Evolutionary conservation across 1,140 invertebrate genomes (phyloP).

Genomic region (Bombus ignitus): DNA sequence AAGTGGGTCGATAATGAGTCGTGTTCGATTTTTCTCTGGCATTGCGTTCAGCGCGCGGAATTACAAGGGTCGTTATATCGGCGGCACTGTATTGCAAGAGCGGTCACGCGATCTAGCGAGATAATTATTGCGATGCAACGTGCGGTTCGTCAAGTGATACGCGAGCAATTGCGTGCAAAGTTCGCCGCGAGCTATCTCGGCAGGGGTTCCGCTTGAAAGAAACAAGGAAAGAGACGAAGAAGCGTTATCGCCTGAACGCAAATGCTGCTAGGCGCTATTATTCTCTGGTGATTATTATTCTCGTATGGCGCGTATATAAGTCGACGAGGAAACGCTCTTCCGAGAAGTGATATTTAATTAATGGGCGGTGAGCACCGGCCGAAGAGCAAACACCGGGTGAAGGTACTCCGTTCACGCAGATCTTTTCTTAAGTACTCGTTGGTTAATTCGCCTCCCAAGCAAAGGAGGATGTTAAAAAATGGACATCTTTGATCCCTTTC

Average conservation of each 20-base stretch:
- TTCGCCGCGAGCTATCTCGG: conserved; percentile 6
- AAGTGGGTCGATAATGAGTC: conserved; percentile 15
- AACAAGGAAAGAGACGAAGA: neutral
- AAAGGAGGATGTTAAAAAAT: too few species aligned
- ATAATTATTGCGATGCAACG: conserved; percentile 54
- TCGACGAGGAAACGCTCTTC: conserved; percentile 43
- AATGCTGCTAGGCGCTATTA: conserved; percentile 51
- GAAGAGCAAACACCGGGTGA: conserved; percentile 42
- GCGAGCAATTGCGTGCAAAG: conserved; percentile 53
- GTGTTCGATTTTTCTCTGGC: neutral
- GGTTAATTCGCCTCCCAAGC: conserved; percentile 5
- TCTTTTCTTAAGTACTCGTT: conserved; percentile 19
- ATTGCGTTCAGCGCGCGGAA: neutral
- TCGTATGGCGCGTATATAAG: conserved; percentile 26
- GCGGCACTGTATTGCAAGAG: conserved; percentile 11
- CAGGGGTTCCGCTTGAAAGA: conserved; percentile 2
- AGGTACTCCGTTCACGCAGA: conserved; percentile 14
- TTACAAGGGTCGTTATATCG: neutral
- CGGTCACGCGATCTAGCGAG: conserved; percentile 52
- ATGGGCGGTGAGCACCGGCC: conserved; percentile 30
- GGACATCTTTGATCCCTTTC: too few species aligned
- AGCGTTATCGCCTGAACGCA: conserved; percentile 28
- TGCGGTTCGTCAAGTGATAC: conserved; percentile 50
- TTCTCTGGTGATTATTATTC: conserved; percentile 63
- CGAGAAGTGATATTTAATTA: conserved; percentile 62